Evolutionary conservation across 1,140 invertebrate genomes (phyloP).

Genomic region (Drosophila littoralis): DNA sequence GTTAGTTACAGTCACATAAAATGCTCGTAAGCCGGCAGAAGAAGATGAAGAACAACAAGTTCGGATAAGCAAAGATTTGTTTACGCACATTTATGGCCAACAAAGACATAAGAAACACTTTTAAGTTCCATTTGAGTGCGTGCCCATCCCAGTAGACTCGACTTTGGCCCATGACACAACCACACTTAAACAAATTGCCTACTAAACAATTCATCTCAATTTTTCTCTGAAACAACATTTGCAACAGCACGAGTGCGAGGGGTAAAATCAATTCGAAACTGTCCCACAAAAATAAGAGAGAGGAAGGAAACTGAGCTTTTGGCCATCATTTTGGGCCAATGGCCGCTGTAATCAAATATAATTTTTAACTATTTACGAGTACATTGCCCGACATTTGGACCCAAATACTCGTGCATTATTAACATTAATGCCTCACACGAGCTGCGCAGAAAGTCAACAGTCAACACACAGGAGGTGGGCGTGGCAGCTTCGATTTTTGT

Average conservation of each 20-base stretch:
- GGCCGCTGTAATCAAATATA: slow-evolving; percentile 70
- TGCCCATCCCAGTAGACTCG: not conserved
- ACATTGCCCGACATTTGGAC: slow-evolving; percentile 62
- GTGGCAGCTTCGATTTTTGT: slow-evolving; percentile 7
- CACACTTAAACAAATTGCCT: slow-evolving; percentile 67
- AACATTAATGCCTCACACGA: slow-evolving; percentile 69
- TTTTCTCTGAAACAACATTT: slow-evolving; percentile 36
- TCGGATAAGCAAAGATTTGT: slow-evolving; percentile 36
- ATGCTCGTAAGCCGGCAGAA: slow-evolving; percentile 4
- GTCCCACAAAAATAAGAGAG: slow-evolving; percentile 9
- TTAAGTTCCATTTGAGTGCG: slow-evolving; percentile 29
- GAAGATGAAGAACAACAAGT: not conserved
- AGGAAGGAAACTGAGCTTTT: not conserved
- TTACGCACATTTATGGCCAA: slow-evolving; percentile 41
- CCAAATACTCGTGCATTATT: slow-evolving; percentile 63
- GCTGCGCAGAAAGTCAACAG: slow-evolving; percentile 36
- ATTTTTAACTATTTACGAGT: slow-evolving; percentile 79
- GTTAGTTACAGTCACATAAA: slow-evolving; percentile 23
- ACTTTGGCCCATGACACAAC: slow-evolving; percentile 24
- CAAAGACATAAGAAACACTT: slow-evolving; percentile 36
- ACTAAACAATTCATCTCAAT: slow-evolving; percentile 76
- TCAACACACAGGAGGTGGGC: slow-evolving; percentile 15
- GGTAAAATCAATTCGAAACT: slow-evolving; percentile 63
- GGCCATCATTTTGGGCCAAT: slow-evolving; percentile 27
- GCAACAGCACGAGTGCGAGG: not conserved